Percentiles rank a stretch among this genome's conserved stretches.
Evolutionary conservation across 2,888 invertebrate species (phyloP).

Genomic region (Eilema depressum): DNA sequence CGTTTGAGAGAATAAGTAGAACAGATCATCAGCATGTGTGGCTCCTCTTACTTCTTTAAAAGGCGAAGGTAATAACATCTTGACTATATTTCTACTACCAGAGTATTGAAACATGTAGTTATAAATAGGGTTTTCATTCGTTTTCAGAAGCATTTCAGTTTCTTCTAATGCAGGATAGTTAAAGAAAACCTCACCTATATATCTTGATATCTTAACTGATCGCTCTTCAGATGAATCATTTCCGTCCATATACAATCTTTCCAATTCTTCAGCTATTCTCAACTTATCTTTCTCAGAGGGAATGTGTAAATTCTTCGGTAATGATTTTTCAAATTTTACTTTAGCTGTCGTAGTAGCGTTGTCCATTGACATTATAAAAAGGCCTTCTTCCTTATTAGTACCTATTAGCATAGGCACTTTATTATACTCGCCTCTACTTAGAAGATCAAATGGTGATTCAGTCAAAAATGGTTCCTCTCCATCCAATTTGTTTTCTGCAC

Average conservation of each 20-base stretch:
- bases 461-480: conserved; percentile 74
- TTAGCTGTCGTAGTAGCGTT: conserved; percentile 61
- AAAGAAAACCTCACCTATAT: conserved; percentile 67
- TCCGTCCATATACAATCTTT: conserved; percentile 72
- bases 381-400: conserved; percentile 68
- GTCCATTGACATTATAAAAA: conserved; percentile 66
- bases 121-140: conserved; percentile 63
- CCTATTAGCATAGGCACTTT: conserved; percentile 78
- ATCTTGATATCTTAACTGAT: conserved; percentile 64
- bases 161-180: conserved; percentile 64
- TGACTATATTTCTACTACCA: conserved; percentile 66
- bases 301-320: conserved; percentile 73
- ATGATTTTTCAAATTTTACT: conserved; percentile 63
- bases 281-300: conserved; percentile 52
- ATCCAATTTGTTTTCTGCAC: conserved; percentile 67
- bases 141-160: conserved; percentile 62
- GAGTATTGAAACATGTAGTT: conserved; percentile 69
- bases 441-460: conserved; percentile 63
- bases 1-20: conserved; percentile 72
- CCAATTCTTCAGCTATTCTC: conserved; percentile 59
- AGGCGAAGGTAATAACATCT: conserved; percentile 47
- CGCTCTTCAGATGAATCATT: conserved; percentile 60
- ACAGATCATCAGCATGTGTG: conserved; percentile 74
- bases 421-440: conserved; percentile 65
- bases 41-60: conserved; percentile 60